phyloP scores from a whole-genome alignment of 2,797 vertebrate species.

The Hylomyscus alleni region DNA sequence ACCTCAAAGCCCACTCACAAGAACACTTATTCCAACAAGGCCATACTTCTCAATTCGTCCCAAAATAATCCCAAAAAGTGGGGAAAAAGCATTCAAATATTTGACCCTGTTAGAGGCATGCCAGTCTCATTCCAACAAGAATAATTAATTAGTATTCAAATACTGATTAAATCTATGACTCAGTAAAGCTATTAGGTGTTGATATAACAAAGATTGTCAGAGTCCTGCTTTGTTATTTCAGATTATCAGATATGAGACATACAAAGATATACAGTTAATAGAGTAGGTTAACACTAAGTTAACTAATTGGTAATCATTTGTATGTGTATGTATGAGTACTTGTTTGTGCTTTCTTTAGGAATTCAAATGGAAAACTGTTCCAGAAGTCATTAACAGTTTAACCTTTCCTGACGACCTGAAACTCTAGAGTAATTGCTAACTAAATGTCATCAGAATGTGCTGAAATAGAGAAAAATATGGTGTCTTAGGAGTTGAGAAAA shows the following conservation, averaged over 20 bases:
- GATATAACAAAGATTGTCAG: background rate
- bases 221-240: background rate
- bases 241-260: background rate
- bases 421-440: background rate
- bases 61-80: background rate
- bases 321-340: background rate
- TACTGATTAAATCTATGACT: background rate
- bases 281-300: background rate
- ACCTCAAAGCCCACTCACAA: background rate
- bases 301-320: background rate
- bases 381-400: conserved; percentile 9
- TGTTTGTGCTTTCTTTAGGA: background rate
- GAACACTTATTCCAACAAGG: background rate
- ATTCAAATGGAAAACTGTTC: conserved; percentile 9
- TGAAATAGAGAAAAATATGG: background rate
- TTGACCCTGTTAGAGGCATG: background rate
- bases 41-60: no score
- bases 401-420: background rate
- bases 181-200: background rate
- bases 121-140: background rate
- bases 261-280: background rate
- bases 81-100: background rate
- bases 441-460: conserved; percentile 35
- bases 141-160: background rate
- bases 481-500: background rate